Evolutionary conservation across 2,113 vertebrate species (phyloP).

Genomic region (Turnix velox): DNA sequence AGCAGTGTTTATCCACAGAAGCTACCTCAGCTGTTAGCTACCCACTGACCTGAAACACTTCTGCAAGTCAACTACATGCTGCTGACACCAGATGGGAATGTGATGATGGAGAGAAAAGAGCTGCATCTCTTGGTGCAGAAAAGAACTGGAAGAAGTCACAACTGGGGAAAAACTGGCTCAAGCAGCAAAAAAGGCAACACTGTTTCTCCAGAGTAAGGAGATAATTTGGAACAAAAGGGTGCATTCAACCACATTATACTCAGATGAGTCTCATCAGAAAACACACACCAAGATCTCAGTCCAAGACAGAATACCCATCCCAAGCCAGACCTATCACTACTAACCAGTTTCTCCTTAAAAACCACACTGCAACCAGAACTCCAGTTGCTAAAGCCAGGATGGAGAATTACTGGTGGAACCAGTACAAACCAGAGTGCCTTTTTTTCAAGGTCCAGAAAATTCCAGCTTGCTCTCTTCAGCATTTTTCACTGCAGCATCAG

Average conservation of each 20-base stretch:
- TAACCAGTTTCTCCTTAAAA: neutral
- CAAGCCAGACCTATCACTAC: neutral
- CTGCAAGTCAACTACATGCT: neutral
- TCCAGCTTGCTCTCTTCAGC: neutral
- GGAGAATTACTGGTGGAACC: neutral
- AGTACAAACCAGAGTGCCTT: neutral
- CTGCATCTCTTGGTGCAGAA: neutral
- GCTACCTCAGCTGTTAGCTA: neutral
- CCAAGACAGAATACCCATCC: neutral
- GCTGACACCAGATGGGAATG: neutral
- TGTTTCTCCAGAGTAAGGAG: neutral
- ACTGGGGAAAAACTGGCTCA: neutral
- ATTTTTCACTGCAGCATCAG: neutral
- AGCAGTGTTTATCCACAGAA: neutral
- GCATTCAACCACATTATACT: neutral
- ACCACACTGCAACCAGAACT: neutral
- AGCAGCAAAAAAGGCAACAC: neutral
- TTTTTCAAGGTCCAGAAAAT: conserved; percentile 4
- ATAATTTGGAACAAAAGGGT: neutral
- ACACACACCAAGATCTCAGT: neutral
- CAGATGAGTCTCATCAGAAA: neutral
- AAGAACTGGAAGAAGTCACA: neutral
- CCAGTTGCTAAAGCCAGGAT: neutral
- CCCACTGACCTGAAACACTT: neutral
- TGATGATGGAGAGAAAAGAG: neutral